Conservation (phyloP, 2,888 invertebrate genomes). For the Sycophila texana region DNA sequence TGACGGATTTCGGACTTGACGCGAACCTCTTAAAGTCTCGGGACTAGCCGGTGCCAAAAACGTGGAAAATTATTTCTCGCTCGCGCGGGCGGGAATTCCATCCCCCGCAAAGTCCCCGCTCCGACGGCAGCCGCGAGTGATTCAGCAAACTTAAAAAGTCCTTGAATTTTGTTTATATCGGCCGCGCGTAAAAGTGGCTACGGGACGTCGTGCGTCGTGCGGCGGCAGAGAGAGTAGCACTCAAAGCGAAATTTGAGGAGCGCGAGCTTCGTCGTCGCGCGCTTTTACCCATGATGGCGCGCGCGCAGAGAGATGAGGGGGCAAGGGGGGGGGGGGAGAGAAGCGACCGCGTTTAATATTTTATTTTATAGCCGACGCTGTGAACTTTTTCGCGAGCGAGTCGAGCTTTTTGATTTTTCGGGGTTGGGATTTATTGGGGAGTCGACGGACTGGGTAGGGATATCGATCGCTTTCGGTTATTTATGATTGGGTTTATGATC, state of each 20-base stretch:
- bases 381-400: no score
- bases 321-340: no score
- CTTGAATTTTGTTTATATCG: constrained; percentile 54
- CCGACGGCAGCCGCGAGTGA: constrained; percentile 11
- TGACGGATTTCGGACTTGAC: constrained; percentile 59
- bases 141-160: constrained; percentile 56
- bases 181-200: constrained; percentile 40
- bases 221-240: constrained; percentile 9
- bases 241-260: constrained; percentile 53
- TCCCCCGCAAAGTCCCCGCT: neutral
- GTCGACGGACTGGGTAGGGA: no score
- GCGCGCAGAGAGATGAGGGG: no score
- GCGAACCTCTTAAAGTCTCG: constrained; percentile 48
- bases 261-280: constrained; percentile 11
- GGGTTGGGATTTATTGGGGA: no score
- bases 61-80: constrained; percentile 48
- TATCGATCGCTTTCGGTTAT: no score
- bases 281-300: constrained; percentile 11
- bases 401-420: no score
- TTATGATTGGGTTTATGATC: no score
- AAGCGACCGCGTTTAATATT: no score
- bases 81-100: neutral
- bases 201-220: constrained; percentile 45
- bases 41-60: constrained; percentile 48
- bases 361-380: no score